Conservation (phyloP, 2,797 vertebrate genomes). For the Staurois parvus region DNA sequence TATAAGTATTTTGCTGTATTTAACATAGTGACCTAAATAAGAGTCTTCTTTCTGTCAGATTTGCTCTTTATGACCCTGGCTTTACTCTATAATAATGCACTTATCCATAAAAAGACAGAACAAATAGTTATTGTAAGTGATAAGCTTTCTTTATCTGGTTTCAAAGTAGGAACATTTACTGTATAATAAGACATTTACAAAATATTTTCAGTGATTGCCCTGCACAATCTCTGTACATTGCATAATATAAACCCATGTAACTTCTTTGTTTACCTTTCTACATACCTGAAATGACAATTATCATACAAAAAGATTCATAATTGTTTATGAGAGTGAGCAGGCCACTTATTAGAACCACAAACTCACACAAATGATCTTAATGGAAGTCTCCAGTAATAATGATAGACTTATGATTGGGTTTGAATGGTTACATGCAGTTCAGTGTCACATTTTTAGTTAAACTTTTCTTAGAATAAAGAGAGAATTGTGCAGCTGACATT, state of each 20-base stretch:
- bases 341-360: neutral
- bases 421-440: neutral
- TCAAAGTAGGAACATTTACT: neutral
- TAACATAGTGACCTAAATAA: constrained; percentile 79
- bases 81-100: neutral
- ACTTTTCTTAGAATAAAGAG: too few relatives aligned
- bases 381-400: too few relatives aligned
- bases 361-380: neutral
- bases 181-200: neutral
- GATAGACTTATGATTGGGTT: neutral
- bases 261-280: neutral
- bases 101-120: neutral
- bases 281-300: neutral
- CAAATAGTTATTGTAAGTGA: neutral
- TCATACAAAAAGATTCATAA: neutral
- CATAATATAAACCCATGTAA: neutral
- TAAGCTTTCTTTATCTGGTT: neutral
- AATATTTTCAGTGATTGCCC: neutral
- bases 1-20: constrained; percentile 77
- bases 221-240: neutral
- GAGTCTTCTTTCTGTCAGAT: constrained; percentile 73
- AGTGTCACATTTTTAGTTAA: neutral
- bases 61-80: neutral
- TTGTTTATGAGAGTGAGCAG: too few relatives aligned
- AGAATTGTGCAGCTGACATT: too few relatives aligned